phyloP scores from a whole-genome alignment of 2,797 vertebrate species.

The Paratrypauchen microcephalus region DNA sequence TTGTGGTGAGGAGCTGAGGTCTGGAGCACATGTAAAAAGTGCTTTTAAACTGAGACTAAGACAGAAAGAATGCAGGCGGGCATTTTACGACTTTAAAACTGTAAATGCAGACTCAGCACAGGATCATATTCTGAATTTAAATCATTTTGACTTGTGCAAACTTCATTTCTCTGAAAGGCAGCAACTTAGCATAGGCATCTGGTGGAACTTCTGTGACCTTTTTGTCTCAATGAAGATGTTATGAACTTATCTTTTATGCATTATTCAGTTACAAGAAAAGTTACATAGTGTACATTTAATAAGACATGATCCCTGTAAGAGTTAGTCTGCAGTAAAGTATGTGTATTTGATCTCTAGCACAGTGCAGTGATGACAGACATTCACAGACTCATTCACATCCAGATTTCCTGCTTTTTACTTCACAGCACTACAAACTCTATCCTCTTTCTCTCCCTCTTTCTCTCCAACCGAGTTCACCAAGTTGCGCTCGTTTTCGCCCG shows the following conservation, averaged over 20 bases:
- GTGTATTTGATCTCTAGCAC: background rate
- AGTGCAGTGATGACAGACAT: constrained; percentile 10
- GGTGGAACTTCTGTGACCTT: no score
- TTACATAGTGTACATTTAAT: no score
- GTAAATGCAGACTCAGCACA: background rate
- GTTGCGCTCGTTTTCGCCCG: constrained; percentile 40
- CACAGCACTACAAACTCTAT: background rate
- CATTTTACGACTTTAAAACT: constrained; percentile 13
- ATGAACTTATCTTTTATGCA: no score
- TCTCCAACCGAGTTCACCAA: constrained; percentile 61
- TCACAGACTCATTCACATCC: constrained; percentile 4
- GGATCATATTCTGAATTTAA: no score
- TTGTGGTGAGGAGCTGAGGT: constrained; percentile 40
- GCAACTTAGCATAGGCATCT: no score
- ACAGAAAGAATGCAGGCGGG: constrained; percentile 19
- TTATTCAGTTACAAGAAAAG: no score
- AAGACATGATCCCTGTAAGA: background rate
- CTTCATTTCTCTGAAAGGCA: no score
- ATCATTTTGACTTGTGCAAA: no score
- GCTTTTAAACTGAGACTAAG: constrained; percentile 31
- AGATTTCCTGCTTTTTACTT: constrained; percentile 29
- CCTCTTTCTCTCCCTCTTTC: constrained; percentile 21
- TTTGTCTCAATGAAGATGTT: no score
- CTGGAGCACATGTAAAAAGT: constrained; percentile 35
- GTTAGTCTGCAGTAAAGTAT: background rate